Percentiles rank a stretch among this genome's conserved stretches.
Evolutionary conservation across 1,140 invertebrate species (phyloP).

Genomic region (Rhynchophorus ferrugineus): DNA sequence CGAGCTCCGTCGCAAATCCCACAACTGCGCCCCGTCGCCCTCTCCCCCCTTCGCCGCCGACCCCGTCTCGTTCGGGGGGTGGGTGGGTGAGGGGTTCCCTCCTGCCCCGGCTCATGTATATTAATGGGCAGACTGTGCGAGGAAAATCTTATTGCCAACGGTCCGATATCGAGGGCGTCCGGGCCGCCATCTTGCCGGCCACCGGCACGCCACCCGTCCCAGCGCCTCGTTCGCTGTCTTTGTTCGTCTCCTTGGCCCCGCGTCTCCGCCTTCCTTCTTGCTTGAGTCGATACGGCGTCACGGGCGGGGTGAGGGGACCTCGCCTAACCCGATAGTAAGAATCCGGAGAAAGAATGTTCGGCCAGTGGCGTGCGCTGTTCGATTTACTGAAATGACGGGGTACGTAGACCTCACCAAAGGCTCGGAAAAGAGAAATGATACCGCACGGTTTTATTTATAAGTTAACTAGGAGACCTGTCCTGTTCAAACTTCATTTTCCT

Average conservation of each 20-base stretch:
- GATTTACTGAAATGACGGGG: too few species aligned
- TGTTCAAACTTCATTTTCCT: too few species aligned
- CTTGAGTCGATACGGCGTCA: not conserved
- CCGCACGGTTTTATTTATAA: too few species aligned
- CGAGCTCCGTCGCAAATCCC: not conserved
- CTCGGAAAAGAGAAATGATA: too few species aligned
- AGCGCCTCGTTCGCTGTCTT: constrained; percentile 12
- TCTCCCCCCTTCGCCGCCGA: not conserved
- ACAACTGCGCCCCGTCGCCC: not conserved
- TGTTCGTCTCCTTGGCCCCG: constrained; percentile 18
- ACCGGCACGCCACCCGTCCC: constrained; percentile 4
- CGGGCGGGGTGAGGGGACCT: not conserved
- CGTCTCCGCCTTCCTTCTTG: constrained; percentile 29
- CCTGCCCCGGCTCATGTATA: constrained; percentile 38
- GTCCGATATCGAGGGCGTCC: constrained; percentile 39
- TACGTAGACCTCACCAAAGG: too few species aligned
- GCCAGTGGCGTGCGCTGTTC: not conserved
- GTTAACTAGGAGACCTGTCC: too few species aligned
- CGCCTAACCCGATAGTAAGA: not conserved
- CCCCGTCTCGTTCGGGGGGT: not conserved
- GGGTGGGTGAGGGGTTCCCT: too few species aligned
- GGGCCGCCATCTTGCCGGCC: constrained; percentile 35
- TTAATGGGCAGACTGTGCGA: constrained; percentile 39
- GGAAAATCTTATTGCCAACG: constrained; percentile 41
- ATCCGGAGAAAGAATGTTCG: not conserved